Evolutionary conservation across 2,888 invertebrate species (phyloP).

Genomic region (Leucania comma): DNA sequence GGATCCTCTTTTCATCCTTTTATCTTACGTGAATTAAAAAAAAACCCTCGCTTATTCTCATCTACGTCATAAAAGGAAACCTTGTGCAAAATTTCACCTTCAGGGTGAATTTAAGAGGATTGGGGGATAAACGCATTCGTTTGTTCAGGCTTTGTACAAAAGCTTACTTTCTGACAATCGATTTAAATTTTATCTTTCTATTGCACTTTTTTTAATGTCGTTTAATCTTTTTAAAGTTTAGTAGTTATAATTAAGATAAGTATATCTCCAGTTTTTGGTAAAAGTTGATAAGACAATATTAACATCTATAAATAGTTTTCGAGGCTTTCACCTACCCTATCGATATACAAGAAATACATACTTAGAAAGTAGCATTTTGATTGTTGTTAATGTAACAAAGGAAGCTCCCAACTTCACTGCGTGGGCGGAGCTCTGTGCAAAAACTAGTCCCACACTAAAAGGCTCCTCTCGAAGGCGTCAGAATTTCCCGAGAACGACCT

Average conservation of each 20-base stretch:
- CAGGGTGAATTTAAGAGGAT: slow-evolving; percentile 41
- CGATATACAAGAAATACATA: background rate
- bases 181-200: slow-evolving; percentile 7
- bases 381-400: slow-evolving; percentile 18
- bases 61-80: background rate
- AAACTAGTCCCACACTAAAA: slow-evolving; percentile 39
- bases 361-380: background rate
- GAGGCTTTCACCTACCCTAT: background rate
- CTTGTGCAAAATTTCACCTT: background rate
- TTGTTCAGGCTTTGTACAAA: slow-evolving; percentile 31
- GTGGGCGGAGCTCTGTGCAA: slow-evolving; percentile 26
- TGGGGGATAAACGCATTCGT: slow-evolving; percentile 24
- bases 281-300: background rate
- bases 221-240: background rate
- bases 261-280: no score
- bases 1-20: no score
- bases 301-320: background rate
- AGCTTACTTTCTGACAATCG: slow-evolving; percentile 18
- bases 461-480: background rate
- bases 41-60: no score
- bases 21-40: no score
- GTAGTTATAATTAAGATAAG: no score
- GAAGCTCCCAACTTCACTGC: slow-evolving; percentile 15
- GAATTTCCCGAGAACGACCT: slow-evolving; percentile 18
- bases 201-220: background rate